Evolutionary conservation across 2,888 invertebrate species (phyloP).

Genomic region (Elmis aenea): DNA sequence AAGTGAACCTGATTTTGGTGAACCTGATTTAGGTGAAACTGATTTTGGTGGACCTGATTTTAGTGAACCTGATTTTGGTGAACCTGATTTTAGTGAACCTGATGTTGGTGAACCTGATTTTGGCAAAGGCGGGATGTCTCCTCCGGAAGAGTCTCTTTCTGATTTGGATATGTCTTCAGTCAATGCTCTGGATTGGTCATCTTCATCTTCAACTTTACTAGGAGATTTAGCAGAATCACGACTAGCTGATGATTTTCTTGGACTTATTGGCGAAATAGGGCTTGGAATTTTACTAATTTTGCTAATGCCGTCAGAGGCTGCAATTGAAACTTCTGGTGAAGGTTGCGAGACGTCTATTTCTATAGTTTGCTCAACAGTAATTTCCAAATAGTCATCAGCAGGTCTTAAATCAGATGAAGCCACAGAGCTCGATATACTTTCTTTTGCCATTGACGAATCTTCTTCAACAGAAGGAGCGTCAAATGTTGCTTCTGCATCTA

Average conservation of each 20-base stretch:
- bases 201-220: neutral
- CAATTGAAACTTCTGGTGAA: neutral
- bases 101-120: neutral
- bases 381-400: too few relatives aligned
- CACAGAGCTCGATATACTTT: too few relatives aligned
- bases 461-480: neutral
- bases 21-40: neutral
- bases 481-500: neutral
- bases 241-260: neutral
- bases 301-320: too few relatives aligned
- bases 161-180: neutral
- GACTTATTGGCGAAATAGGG: neutral
- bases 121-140: too few relatives aligned
- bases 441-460: too few relatives aligned
- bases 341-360: neutral
- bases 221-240: neutral
- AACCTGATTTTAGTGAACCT: neutral
- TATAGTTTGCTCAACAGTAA: neutral
- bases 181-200: neutral
- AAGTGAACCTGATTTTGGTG: neutral
- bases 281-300: neutral
- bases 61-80: neutral
- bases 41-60: neutral
- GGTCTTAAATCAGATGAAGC: too few relatives aligned
- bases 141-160: conserved; percentile 1